Base-by-base conservation (phyloP, 2,113 vertebrate genomes). In the Perca fluviatilis region DNA sequence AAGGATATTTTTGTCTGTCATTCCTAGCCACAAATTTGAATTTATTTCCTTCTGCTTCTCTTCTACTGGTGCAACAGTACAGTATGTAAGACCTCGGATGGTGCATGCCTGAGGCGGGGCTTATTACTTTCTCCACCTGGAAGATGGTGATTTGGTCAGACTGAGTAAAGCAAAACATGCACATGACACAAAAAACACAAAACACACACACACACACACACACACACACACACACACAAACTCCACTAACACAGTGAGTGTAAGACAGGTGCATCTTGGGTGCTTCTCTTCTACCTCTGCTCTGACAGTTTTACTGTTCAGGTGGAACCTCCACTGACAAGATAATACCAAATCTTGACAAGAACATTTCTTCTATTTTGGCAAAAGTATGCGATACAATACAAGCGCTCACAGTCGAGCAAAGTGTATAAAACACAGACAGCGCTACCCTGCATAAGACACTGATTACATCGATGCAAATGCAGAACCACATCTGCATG, bases 401-500 rank as follows among this genome's bases (percentile, higher is more conserved):
- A 74, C 61, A 65, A 72, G 51, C 3, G 3, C 72, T 47, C 49
- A 18, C 14, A 57, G 36, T 62, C 68, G 61, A 60, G 5, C 40
- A 73, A 64, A 75, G 33, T 40, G 76, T 23, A 68, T 67, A 43
- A 62, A 47, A 66, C 64, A 82, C 57, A 86, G 46, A 79, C 69
- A 11, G 75, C 46, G 73, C 53, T 67, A 23, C 64, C 43, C 79
- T 82, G 84, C 75, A 65, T 15, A 16, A 67, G 57, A 76, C 58
- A 50, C 69, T 74, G 80, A 86, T 89, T 71, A 70, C 40, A 25
- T 57, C 43, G 0, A 63, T 77, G 83, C 75, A 77, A 79, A 89
- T 84, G 85, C 88, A 76, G 56, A 78, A 65, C 50, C 82, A 78
- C 75, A 82, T 83, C 79, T 43, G 74, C 77, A 78, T 79, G 77